These are phyloP conservation scores for Patella pellucida DNA, from an alignment of 2,888 invertebrate genomes.

Conservation along the genomic window DNA sequence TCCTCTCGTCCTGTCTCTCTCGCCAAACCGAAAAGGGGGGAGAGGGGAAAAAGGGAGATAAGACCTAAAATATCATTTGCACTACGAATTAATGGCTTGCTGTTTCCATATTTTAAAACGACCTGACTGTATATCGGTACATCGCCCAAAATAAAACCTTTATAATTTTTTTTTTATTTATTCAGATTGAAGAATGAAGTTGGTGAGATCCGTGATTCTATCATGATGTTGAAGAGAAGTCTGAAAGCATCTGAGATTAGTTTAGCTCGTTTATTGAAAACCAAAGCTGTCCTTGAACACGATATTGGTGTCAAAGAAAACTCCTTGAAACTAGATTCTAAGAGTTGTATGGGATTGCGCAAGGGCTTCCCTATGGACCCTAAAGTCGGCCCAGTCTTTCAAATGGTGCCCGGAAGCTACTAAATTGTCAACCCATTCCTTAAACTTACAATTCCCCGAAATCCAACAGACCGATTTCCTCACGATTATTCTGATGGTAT, in stretches of 20 bases:
- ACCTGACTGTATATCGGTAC: too few species aligned
- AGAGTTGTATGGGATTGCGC: constrained; percentile 91
- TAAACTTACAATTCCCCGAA: too few species aligned
- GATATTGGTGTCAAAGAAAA: constrained; percentile 89
- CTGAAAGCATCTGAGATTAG: constrained; percentile 75
- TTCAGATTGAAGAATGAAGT: constrained; percentile 86
- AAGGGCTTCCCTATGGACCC: constrained; percentile 82
- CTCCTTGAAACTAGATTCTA: constrained; percentile 90
- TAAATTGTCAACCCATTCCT: too few species aligned
- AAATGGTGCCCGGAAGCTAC: constrained; percentile 55
- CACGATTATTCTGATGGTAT: too few species aligned
- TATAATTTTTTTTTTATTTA: not conserved
- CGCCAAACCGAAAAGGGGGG: too few species aligned
- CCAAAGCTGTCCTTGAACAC: constrained; percentile 84
- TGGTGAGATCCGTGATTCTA: constrained; percentile 85
- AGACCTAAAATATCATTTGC: too few species aligned
- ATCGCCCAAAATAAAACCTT: not conserved
- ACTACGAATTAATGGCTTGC: too few species aligned
- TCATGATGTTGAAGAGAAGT: constrained; percentile 84
- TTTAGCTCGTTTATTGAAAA: constrained; percentile 78
- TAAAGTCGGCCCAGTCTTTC: constrained; percentile 67
- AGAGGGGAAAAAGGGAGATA: too few species aligned
- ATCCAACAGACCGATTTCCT: too few species aligned
- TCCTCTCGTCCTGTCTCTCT: too few species aligned
- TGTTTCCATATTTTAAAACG: too few species aligned